Percentiles rank a stretch among this genome's conserved stretches.
Conservation (phyloP, 1,140 invertebrate species). For the Drosophila lacertosa region DNA sequence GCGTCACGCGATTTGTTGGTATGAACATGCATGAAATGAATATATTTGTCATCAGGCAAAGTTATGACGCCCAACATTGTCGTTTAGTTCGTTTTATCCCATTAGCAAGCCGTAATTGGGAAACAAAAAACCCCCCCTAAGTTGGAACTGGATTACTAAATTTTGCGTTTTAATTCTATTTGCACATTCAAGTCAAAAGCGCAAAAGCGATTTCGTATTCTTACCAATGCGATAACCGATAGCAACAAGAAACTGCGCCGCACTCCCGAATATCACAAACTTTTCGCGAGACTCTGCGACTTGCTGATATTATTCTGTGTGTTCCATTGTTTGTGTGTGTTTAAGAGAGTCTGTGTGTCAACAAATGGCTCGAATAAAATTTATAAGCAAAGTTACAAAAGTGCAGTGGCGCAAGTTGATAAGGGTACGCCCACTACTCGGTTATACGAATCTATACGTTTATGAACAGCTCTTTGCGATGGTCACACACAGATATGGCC, state of each 20-base stretch:
- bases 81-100: conserved; percentile 47
- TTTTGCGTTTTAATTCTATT: conserved; percentile 74
- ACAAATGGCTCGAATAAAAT: conserved; percentile 80
- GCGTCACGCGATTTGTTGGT: conserved; percentile 75
- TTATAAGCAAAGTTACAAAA: conserved; percentile 76
- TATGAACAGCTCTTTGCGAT: conserved; percentile 45
- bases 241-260: conserved; percentile 58
- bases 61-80: conserved; percentile 63
- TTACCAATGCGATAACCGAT: conserved; percentile 57
- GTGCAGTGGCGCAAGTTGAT: conserved; percentile 58
- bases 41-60: conserved; percentile 74
- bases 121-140: conserved; percentile 25
- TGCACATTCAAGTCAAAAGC: conserved; percentile 63
- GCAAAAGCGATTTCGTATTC: conserved; percentile 52
- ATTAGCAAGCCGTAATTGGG: conserved; percentile 48
- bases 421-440: conserved; percentile 39
- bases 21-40: conserved; percentile 77
- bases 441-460: conserved; percentile 47
- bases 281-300: conserved; percentile 58
- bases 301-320: conserved; percentile 10
- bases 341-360: conserved; percentile 51
- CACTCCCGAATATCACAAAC: conserved; percentile 53
- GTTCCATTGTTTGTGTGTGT: conserved; percentile 17
- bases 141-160: conserved; percentile 54
- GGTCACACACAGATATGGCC: conserved; percentile 47